Evolutionary conservation across 2,888 invertebrate species (phyloP).

Genomic region (Tetragnatha montana): DNA sequence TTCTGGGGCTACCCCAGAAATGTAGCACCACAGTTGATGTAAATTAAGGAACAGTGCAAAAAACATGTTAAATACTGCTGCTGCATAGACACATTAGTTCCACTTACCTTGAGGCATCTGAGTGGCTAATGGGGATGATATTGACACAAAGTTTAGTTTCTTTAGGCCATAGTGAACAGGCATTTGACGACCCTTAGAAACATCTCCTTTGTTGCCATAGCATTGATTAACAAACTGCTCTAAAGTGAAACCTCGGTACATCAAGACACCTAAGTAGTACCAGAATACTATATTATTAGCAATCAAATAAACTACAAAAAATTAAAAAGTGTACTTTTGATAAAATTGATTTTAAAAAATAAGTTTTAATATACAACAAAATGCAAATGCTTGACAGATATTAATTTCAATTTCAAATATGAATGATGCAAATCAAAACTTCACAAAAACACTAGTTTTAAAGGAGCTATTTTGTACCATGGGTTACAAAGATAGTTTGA

Average conservation of each 20-base stretch:
- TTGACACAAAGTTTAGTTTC: slow-evolving; percentile 90
- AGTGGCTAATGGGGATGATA: slow-evolving; percentile 96
- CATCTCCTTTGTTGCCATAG: slow-evolving; percentile 92
- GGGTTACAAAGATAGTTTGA: too few species aligned
- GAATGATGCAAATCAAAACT: not conserved
- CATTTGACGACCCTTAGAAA: slow-evolving; percentile 95
- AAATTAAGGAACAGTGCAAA: too few species aligned
- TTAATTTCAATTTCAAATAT: too few species aligned
- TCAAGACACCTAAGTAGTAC: slow-evolving; percentile 82
- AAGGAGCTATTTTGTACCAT: too few species aligned
- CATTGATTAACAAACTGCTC: slow-evolving; percentile 95
- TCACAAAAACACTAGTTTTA: not conserved
- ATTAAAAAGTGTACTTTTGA: too few species aligned
- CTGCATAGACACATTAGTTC: not conserved
- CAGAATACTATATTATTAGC: not conserved
- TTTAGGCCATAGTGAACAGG: slow-evolving; percentile 97
- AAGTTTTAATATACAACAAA: not conserved
- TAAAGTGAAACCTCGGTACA: slow-evolving; percentile 92
- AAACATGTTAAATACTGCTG: too few species aligned
- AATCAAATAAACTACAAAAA: not conserved
- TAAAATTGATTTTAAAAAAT: too few species aligned
- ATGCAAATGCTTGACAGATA: too few species aligned
- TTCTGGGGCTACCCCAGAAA: too few species aligned
- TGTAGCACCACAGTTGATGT: too few species aligned
- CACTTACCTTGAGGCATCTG: slow-evolving; percentile 92